Evolutionary conservation across 2,113 vertebrate species (phyloP).

Genomic region (Pterocles orientalis): DNA sequence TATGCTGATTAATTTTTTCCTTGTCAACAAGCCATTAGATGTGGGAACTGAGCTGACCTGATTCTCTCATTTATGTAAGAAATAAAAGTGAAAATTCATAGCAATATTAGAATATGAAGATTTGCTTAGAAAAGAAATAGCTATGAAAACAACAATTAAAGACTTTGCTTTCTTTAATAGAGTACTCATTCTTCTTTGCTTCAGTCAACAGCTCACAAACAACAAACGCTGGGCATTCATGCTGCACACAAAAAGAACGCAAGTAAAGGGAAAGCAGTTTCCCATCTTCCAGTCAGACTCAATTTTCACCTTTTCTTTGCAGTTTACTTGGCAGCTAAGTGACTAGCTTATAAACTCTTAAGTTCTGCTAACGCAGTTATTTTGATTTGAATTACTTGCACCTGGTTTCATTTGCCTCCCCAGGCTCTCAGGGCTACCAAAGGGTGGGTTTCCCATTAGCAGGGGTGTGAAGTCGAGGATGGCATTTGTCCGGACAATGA

Average conservation of each 20-base stretch:
- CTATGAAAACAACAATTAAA: background rate
- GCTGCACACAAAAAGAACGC: background rate
- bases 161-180: background rate
- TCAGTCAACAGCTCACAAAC: background rate
- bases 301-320: background rate
- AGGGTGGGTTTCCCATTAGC: background rate
- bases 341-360: background rate
- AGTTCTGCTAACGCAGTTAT: background rate
- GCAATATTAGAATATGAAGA: background rate
- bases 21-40: constrained; percentile 22
- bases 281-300: background rate
- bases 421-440: background rate
- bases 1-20: constrained; percentile 15
- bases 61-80: constrained; percentile 20
- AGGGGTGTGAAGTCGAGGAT: background rate
- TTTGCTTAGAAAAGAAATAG: background rate
- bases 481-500: background rate
- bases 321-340: background rate
- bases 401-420: background rate
- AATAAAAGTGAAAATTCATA: background rate
- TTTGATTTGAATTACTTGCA: background rate
- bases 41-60: background rate
- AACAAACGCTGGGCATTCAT: background rate
- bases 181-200: background rate
- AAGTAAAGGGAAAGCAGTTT: background rate